phyloP scores from a whole-genome alignment of 2,113 vertebrate species.

The Spermophilus dauricus region DNA sequence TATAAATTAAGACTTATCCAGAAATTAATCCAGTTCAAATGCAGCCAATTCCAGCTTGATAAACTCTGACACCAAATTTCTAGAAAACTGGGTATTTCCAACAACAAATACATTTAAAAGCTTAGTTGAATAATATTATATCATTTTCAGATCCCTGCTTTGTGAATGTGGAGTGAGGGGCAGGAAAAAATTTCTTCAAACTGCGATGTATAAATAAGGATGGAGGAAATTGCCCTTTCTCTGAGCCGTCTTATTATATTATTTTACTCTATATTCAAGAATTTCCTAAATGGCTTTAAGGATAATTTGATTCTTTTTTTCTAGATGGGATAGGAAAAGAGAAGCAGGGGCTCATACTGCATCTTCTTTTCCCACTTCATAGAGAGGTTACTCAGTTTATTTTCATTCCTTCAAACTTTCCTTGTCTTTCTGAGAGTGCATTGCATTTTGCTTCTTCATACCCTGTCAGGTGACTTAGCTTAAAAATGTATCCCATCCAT shows the following conservation, averaged over 20 bases:
- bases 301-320: not conserved
- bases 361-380: not conserved
- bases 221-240: not conserved
- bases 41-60: not conserved
- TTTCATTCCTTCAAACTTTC: not conserved
- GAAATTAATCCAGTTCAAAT: not conserved
- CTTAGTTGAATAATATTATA: not conserved
- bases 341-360: not conserved
- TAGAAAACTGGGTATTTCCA: not conserved
- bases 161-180: not conserved
- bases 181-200: not conserved
- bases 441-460: not conserved
- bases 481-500: not conserved
- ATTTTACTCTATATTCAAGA: not conserved
- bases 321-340: not conserved
- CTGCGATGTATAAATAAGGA: too few relatives aligned
- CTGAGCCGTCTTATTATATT: not conserved
- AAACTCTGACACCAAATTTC: not conserved
- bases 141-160: not conserved
- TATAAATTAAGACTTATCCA: not conserved
- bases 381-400: not conserved
- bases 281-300: not conserved
- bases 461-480: not conserved
- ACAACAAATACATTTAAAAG: not conserved
- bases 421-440: not conserved